A percentile compares a stretch with the other conserved stretches of the same genome.
Conservation (phyloP, 2,888 invertebrate genomes). For the Coecobrya sp. region DNA sequence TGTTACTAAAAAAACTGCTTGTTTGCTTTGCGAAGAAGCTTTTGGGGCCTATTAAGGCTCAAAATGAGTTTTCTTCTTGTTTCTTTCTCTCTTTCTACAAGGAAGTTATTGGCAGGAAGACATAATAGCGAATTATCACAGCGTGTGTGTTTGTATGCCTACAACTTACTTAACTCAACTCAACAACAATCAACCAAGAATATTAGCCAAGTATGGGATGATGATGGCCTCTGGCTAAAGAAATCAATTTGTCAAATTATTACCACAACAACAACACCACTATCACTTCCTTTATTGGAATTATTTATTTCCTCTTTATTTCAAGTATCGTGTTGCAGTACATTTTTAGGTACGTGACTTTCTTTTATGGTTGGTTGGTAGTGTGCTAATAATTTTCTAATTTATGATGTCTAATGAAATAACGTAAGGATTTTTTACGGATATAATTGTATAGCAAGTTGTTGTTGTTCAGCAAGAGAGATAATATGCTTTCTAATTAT, state of each 20-base stretch:
- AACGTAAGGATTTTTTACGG: no score
- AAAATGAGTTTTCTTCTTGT: slow-evolving; percentile 13
- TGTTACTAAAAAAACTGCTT: neutral
- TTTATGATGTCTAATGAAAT: no score
- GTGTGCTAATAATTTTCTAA: slow-evolving; percentile 15
- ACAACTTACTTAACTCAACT: no score
- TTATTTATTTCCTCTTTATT: no score
- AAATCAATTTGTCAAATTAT: slow-evolving; percentile 23
- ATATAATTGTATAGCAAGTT: no score
- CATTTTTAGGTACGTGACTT: neutral
- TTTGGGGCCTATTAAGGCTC: neutral
- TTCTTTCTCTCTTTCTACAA: neutral
- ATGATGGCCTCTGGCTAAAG: neutral
- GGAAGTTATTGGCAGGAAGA: slow-evolving; percentile 5
- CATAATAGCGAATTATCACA: slow-evolving; percentile 64
- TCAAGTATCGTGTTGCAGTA: no score
- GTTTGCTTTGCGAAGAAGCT: no score
- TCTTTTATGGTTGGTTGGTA: neutral
- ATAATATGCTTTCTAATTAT: no score
- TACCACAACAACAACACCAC: neutral
- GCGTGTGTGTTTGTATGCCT: neutral
- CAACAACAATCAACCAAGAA: neutral
- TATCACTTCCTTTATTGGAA: no score
- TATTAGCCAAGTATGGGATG: slow-evolving; percentile 1
- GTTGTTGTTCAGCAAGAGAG: no score